Percentiles rank a stretch among this genome's conserved stretches.
These are phyloP conservation scores for Micromys minutus DNA, from an alignment of 2,113 vertebrate genomes.

Conservation along the genomic window DNA sequence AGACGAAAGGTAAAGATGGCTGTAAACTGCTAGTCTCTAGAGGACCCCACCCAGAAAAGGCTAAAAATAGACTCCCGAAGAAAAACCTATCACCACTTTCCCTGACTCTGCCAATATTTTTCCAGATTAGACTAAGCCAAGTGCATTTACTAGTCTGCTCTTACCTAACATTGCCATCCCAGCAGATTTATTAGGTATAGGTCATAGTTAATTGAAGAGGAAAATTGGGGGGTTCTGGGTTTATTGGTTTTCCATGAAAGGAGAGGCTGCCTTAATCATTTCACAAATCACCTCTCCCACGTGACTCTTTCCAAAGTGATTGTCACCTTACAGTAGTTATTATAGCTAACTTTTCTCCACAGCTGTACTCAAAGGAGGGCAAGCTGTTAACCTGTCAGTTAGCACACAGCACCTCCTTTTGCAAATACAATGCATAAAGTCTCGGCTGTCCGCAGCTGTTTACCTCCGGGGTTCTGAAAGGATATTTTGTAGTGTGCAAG, in stretches of 20 bases:
- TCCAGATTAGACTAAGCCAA: slow-evolving; percentile 53
- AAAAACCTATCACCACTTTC: neutral
- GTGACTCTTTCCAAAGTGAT: neutral
- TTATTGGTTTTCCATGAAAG: slow-evolving; percentile 78
- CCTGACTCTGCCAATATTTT: slow-evolving; percentile 50
- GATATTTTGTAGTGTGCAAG: slow-evolving; percentile 46
- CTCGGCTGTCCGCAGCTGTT: slow-evolving; percentile 32
- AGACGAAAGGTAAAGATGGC: neutral
- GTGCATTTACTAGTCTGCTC: slow-evolving; percentile 61
- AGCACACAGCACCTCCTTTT: neutral
- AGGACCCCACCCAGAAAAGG: neutral
- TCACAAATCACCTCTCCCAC: slow-evolving; percentile 51
- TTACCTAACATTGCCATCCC: slow-evolving; percentile 56
- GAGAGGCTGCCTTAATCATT: slow-evolving; percentile 66
- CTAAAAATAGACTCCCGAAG: neutral
- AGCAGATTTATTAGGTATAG: slow-evolving; percentile 70
- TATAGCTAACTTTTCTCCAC: neutral
- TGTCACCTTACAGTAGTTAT: neutral
- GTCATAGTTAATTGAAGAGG: slow-evolving; percentile 72
- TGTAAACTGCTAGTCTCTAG: neutral
- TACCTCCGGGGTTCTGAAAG: slow-evolving; percentile 58
- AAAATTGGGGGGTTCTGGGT: slow-evolving; percentile 70
- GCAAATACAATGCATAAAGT: slow-evolving; percentile 32
- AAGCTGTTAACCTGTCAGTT: neutral
- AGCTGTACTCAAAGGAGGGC: neutral